phyloP scores from a whole-genome alignment of 2,888 invertebrate species.

The Eristalis pertinax region DNA sequence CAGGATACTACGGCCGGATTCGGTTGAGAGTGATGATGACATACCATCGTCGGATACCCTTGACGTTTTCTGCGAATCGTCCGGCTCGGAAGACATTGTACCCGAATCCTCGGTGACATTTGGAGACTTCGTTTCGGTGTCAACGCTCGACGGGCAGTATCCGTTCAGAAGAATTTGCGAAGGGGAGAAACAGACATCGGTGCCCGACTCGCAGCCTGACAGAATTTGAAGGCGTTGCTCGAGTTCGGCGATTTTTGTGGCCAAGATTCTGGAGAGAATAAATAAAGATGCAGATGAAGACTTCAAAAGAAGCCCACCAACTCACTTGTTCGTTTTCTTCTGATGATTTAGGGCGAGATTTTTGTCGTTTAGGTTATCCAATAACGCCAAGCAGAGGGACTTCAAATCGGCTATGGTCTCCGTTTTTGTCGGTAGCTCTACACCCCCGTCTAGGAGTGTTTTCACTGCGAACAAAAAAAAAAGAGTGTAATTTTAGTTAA shows the following conservation, averaged over 20 bases:
- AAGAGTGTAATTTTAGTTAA: background rate
- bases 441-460: conserved; percentile 87
- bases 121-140: conserved; percentile 79
- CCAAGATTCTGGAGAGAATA: conserved; percentile 87
- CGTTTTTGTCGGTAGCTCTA: conserved; percentile 84
- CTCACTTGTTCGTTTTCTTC: conserved; percentile 91
- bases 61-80: conserved; percentile 75
- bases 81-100: conserved; percentile 77
- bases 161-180: conserved; percentile 87
- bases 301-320: conserved; percentile 66
- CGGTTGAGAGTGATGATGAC: conserved; percentile 78
- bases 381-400: conserved; percentile 88
- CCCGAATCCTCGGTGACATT: conserved; percentile 81
- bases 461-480: conserved; percentile 84
- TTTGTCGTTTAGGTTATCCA: conserved; percentile 93
- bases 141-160: conserved; percentile 83
- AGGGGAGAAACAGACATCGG: conserved; percentile 77
- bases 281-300: background rate
- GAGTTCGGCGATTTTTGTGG: conserved; percentile 90
- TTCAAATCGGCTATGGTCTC: conserved; percentile 89
- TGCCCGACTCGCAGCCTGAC: conserved; percentile 80
- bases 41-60: conserved; percentile 78
- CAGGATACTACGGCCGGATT: conserved; percentile 78
- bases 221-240: conserved; percentile 88
- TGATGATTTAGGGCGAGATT: conserved; percentile 92